A percentile compares a stretch with the other conserved stretches of the same genome.
Conservation (phyloP, 2,797 vertebrate genomes). For the Cynopterus sphinx region DNA sequence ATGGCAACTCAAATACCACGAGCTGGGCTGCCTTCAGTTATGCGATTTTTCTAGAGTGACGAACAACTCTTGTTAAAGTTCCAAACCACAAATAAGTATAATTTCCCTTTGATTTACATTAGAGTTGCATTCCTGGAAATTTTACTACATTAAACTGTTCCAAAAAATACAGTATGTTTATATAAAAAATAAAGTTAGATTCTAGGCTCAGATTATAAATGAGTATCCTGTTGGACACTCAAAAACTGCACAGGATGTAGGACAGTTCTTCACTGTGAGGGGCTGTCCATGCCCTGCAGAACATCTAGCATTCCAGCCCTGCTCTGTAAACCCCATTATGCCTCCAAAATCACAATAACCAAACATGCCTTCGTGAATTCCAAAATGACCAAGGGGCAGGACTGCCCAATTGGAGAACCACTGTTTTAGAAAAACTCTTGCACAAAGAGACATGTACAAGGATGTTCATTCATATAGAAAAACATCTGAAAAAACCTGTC, state of each 20-base stretch:
- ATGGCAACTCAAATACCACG: conserved; percentile 71
- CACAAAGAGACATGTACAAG: not conserved
- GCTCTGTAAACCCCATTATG: not conserved
- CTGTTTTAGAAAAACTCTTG: not conserved
- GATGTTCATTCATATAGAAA: not conserved
- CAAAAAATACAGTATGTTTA: conserved; percentile 66
- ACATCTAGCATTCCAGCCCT: not conserved
- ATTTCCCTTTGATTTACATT: conserved; percentile 69
- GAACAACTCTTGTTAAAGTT: conserved; percentile 58
- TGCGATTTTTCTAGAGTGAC: conserved; percentile 58
- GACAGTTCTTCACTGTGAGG: not conserved
- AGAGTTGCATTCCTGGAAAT: conserved; percentile 71
- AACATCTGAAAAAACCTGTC: not conserved
- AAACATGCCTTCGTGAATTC: not conserved
- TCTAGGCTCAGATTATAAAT: conserved; percentile 39
- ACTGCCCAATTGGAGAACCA: not conserved
- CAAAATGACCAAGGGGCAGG: not conserved
- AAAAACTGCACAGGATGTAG: not conserved
- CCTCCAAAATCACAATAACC: not conserved
- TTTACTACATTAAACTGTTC: conserved; percentile 57
- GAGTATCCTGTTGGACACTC: not conserved
- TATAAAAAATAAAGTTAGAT: conserved; percentile 42
- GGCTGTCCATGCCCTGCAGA: not conserved
- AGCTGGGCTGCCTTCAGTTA: conserved; percentile 69
- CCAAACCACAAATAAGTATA: conserved; percentile 70